Evolutionary conservation across 2,113 vertebrate species (phyloP), one percentile per base, ranked within the genome.

Genomic region (Apodemus speciosus): DNA sequence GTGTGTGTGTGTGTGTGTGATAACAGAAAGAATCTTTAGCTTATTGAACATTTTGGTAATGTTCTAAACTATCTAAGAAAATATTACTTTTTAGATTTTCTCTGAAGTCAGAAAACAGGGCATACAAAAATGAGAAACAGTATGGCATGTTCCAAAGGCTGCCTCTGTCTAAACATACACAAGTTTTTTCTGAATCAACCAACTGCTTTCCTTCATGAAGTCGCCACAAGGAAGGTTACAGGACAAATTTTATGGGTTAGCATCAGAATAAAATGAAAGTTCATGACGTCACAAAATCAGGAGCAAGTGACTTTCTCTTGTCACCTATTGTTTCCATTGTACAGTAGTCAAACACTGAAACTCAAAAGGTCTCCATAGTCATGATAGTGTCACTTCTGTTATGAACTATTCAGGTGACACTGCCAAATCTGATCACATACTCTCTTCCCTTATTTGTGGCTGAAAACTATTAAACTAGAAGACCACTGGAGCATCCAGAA

Each of bases 31-130:
- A 51, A 79, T 62, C 20, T 84, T 84, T 53, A 69, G 43, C 71
- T 92, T 62, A 89, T 15, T 58, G 53, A 81, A 92, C 13, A 90
- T 60, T 76, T 88, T 11, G 1, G 2, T 73, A 94, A 93, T 76
- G 62, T 56, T 93, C 62, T 80, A 94, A 93, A 73, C 21, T 51
- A 68, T 71, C 76, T 14, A 88, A 93, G 73, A 84, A 92, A 88
- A 71, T 75, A 51, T 38, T 15, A 49, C 53, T 75, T 90, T 86
- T 35, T 32, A 91, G 30, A 16, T 84, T 75, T 91, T 49, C 21
- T 81, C 15, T 76, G 38, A 92, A 93, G 58, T 90, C 77, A 94
- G 77, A 73, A 88, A 96, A 69, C 15, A 21, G 56, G 25, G 9
- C 87, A 77, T 75, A 27, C 80, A 35, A 49, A 71, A 51, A 64